These are phyloP conservation scores for Ridgeia piscesae DNA, from an alignment of 1,140 invertebrate species.

Conservation along the genomic window DNA sequence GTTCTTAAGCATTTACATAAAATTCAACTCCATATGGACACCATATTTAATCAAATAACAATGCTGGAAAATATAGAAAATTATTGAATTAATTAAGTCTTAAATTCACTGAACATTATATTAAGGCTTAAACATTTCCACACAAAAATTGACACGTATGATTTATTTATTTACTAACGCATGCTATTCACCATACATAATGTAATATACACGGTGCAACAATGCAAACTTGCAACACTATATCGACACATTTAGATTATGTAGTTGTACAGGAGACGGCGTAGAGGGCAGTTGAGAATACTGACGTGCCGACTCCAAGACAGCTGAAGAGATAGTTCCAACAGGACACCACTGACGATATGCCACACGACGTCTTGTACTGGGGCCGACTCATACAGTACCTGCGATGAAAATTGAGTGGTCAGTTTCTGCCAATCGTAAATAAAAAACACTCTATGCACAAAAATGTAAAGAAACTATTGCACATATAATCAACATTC, in stretches of 20 bases:
- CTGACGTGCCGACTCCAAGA: constrained; percentile 50
- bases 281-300: background rate
- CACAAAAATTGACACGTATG: too few species aligned
- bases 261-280: background rate
- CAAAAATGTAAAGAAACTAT: background rate
- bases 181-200: background rate
- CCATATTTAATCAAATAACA: too few species aligned
- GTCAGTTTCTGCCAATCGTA: too few species aligned
- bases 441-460: too few species aligned
- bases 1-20: too few species aligned
- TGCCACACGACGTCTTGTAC: constrained; percentile 51
- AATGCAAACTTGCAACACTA: background rate
- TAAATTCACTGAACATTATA: too few species aligned
- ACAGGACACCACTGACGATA: constrained; percentile 52
- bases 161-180: background rate
- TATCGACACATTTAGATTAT: background rate
- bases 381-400: constrained; percentile 54
- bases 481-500: too few species aligned
- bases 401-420: constrained; percentile 34
- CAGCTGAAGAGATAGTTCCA: constrained; percentile 54
- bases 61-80: too few species aligned
- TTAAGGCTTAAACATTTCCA: too few species aligned
- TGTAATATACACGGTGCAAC: too few species aligned
- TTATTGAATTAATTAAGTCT: too few species aligned
- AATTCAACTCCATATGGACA: too few species aligned